Evolutionary conservation across 2,797 vertebrate genomes (phyloP), one percentile per base, ranked within the genome.

Genomic region (Micrastur ruficollis): DNA sequence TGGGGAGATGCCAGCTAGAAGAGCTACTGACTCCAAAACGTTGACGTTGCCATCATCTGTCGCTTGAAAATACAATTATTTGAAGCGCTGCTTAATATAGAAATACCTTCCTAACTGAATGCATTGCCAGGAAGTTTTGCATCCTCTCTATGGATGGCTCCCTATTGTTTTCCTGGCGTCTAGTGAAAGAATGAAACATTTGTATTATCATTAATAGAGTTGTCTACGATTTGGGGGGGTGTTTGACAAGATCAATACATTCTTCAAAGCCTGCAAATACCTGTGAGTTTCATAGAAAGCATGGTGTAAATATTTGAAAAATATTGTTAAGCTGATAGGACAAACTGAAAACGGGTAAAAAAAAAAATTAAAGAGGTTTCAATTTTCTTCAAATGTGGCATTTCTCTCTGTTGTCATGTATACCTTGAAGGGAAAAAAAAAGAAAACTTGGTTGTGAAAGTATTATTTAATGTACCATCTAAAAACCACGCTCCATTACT

Each of bases 1-100:
- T 68, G 78, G 72, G 86, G 84, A 58, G 75, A 81, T 63, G 80
- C 58, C 86, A 65, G 38, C 82, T 92, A 79, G 94, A 95, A 89
- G 82, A 55, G 76, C 74, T 66, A 34, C 86, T 76, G 82, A n/a
- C 90, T 95, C 66, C 31, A 71, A 93, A 97, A 78, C 22, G 31
- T 90, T n/a, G 65, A 55, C 0, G 4, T 82, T 95, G 42, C 68
- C 83, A 46, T 87, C 71, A 42, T 55, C 83, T 16, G 4, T 80
- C 1, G 7, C 92, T 81, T 75, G 63, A 82, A 96, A 97, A 68
- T 65, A 56, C 31, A 59, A 72, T 89, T 95, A 55, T 92, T 89
- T 27, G 66, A 90, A 86, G 73, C 4, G 4, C 71, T 68, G 89
- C 44, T 97, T 74, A 74, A 47, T 86, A 91, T 10, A 23, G 25